These are phyloP conservation scores for Cladorhizidae sp. DNA, from an alignment of 37 sponge, comb jelly and placozoan species.

Conservation along the genomic window DNA sequence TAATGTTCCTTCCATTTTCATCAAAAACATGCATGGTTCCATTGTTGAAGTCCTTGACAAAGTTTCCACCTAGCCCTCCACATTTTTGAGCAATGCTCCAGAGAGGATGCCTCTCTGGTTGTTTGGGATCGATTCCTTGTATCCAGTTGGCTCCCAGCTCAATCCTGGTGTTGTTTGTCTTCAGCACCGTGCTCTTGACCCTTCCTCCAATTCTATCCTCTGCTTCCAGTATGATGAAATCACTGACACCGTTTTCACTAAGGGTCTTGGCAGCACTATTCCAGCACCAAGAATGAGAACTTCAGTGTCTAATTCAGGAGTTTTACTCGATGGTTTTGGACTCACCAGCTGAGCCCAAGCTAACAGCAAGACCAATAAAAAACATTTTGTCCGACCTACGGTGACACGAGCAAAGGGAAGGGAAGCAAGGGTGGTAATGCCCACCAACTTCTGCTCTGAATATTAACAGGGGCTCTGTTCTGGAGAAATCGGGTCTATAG, in stretches of 20 bases:
- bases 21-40: background rate
- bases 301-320: slow-evolving; percentile 14
- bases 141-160: slow-evolving; percentile 72
- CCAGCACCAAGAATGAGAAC: slow-evolving; percentile 75
- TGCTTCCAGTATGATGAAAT: slow-evolving; percentile 70
- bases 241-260: slow-evolving; percentile 16
- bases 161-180: background rate
- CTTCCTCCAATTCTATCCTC: slow-evolving; percentile 48
- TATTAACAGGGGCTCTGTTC: too few relatives aligned
- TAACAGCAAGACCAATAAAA: too few relatives aligned
- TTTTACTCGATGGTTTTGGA: too few relatives aligned
- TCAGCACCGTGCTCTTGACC: background rate
- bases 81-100: slow-evolving; percentile 15
- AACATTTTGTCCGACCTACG: too few relatives aligned
- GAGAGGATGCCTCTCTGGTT: slow-evolving; percentile 25
- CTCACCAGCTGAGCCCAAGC: too few relatives aligned
- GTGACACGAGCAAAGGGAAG: too few relatives aligned
- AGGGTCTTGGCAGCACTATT: slow-evolving; percentile 66
- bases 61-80: slow-evolving; percentile 26
- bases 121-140: slow-evolving; percentile 14
- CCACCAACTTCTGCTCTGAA: too few relatives aligned
- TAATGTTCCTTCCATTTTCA: background rate
- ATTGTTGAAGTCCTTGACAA: background rate
- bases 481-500: too few relatives aligned
- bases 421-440: too few relatives aligned